Evolutionary conservation across 2,797 vertebrate genomes (phyloP).

Genomic region (Paramormyrops hopkinsi): DNA sequence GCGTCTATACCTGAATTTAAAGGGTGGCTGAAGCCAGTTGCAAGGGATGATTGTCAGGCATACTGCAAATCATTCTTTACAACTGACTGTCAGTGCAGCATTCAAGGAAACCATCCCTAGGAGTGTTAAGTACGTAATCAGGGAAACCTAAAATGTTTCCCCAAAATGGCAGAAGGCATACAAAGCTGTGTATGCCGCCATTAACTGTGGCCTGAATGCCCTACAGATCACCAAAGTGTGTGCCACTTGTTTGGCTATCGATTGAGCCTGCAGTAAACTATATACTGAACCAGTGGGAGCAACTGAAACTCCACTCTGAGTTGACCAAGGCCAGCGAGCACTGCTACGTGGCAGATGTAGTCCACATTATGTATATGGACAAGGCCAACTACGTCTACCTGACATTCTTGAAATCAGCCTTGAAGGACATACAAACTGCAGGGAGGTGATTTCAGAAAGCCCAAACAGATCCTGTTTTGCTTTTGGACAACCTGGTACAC

Average conservation of each 20-base stretch:
- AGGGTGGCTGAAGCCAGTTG: constrained; percentile 8
- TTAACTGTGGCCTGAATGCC: constrained; percentile 14
- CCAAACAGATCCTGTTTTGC: not conserved
- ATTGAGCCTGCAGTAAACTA: not conserved
- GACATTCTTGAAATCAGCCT: not conserved
- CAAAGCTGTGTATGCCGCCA: constrained; percentile 12
- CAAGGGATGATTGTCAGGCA: not conserved
- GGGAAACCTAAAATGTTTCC: constrained; percentile 18
- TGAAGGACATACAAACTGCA: not conserved
- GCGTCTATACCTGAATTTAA: constrained; percentile 2
- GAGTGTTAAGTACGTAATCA: constrained; percentile 23
- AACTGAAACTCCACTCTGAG: not conserved
- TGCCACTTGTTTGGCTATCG: no score
- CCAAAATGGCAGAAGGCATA: constrained; percentile 1
- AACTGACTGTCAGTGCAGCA: constrained; percentile 14
- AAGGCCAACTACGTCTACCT: not conserved
- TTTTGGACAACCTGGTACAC: not conserved
- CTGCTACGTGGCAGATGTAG: not conserved
- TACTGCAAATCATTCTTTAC: not conserved
- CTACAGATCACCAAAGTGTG: not conserved
- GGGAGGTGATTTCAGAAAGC: not conserved
- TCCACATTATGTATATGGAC: not conserved
- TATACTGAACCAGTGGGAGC: no score
- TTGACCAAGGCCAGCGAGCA: not conserved
- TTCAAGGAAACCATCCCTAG: constrained; percentile 24